phyloP scores from a whole-genome alignment of 1,140 invertebrate species.

The Radopholus similis region DNA sequence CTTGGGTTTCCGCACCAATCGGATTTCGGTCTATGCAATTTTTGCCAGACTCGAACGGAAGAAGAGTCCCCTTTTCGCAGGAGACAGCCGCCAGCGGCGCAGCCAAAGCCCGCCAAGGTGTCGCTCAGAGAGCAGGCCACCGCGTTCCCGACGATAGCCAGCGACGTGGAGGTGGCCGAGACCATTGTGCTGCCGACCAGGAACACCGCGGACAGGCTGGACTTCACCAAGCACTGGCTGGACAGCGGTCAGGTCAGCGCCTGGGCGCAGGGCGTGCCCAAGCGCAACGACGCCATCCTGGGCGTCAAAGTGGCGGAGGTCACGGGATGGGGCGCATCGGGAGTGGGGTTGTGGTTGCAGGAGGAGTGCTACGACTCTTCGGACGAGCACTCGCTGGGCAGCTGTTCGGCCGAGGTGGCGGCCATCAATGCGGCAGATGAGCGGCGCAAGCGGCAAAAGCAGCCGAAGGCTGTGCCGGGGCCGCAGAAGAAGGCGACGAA shows the following conservation, averaged over 20 bases:
- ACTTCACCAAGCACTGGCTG: slow-evolving; percentile 56
- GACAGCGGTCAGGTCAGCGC: not conserved
- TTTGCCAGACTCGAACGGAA: no score
- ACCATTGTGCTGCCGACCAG: slow-evolving; percentile 56
- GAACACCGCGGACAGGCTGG: slow-evolving; percentile 49
- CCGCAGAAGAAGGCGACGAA: not conserved
- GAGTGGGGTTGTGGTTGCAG: not conserved
- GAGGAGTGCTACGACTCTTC: slow-evolving; percentile 22
- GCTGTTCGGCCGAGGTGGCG: slow-evolving; percentile 59
- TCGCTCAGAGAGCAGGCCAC: no score
- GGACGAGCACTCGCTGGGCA: slow-evolving; percentile 54
- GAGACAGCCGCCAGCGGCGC: no score
- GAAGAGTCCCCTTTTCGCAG: no score
- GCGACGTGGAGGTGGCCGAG: no score
- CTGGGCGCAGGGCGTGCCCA: not conserved
- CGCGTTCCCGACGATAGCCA: no score
- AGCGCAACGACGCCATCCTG: slow-evolving; percentile 38
- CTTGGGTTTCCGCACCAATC: no score
- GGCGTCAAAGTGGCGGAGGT: slow-evolving; percentile 24
- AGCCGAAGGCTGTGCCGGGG: not conserved
- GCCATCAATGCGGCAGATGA: slow-evolving; percentile 53
- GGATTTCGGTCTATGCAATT: no score
- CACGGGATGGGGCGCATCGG: not conserved
- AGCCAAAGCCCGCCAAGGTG: no score
- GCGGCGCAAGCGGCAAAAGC: not conserved